Conservation (phyloP, 1,140 invertebrate genomes). For the Zaprionus lachaisei region DNA sequence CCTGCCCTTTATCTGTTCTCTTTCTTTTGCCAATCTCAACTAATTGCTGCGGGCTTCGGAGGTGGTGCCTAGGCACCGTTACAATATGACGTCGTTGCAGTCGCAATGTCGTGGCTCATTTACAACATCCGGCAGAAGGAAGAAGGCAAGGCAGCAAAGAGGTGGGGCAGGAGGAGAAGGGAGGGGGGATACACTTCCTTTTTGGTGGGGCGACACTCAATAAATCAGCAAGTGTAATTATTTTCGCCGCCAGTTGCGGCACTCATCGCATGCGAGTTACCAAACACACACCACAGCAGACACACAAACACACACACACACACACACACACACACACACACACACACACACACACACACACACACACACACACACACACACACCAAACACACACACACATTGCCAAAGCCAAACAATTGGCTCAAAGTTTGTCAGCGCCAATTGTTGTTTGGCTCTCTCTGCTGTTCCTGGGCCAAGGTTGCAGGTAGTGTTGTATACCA, state of each 20-base stretch:
- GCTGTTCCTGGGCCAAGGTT: slow-evolving; percentile 15
- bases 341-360: neutral
- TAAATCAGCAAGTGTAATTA: slow-evolving; percentile 82
- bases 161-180: neutral
- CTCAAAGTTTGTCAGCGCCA: slow-evolving; percentile 38
- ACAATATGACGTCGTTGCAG: slow-evolving; percentile 60
- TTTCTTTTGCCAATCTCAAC: neutral
- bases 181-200: slow-evolving; percentile 15
- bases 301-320: slow-evolving; percentile 14
- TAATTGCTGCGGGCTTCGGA: slow-evolving; percentile 1
- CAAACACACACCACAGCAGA: slow-evolving; percentile 1
- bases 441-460: slow-evolving; percentile 14
- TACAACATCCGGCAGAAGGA: slow-evolving; percentile 54
- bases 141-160: neutral
- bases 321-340: slow-evolving; percentile 1
- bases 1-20: too few relatives aligned
- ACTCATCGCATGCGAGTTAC: slow-evolving; percentile 49
- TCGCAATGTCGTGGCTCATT: slow-evolving; percentile 76
- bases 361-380: slow-evolving; percentile 1
- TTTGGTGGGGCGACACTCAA: slow-evolving; percentile 58
- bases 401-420: slow-evolving; percentile 25
- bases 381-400: neutral
- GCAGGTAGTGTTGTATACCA: neutral
- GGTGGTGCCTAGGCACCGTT: neutral
- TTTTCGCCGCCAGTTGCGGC: slow-evolving; percentile 67